Evolutionary conservation across 2,797 vertebrate species (phyloP).

Genomic region (Myotis myotis): DNA sequence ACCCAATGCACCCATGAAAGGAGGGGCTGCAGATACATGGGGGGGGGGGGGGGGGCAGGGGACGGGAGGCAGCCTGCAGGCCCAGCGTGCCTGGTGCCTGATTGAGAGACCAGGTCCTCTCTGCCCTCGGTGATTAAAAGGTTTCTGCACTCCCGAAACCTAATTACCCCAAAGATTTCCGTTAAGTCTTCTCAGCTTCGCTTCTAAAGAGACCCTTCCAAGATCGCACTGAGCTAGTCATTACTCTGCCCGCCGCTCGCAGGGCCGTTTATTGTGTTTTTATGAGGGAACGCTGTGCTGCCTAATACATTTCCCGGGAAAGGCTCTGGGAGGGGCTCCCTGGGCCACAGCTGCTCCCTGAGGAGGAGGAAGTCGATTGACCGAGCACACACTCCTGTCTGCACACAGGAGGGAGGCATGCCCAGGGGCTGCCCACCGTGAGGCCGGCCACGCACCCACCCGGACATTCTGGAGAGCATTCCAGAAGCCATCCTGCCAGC

Average conservation of each 20-base stretch:
- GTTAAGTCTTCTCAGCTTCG: conserved; percentile 60
- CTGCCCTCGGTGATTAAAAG: conserved; percentile 73
- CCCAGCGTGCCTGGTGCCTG: background rate
- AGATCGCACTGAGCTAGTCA: conserved; percentile 75
- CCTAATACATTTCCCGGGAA: conserved; percentile 77
- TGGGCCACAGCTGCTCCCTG: conserved; percentile 44
- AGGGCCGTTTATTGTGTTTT: conserved; percentile 81
- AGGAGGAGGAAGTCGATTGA: background rate
- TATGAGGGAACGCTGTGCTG: conserved; percentile 77
- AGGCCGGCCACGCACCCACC: background rate
- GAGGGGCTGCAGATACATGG: no score
- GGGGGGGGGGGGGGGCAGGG: no score
- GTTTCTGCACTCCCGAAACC: conserved; percentile 70
- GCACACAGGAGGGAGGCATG: fast-evolving
- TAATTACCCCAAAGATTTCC: conserved; percentile 82
- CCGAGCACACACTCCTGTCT: background rate
- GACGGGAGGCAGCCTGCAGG: fast-evolving
- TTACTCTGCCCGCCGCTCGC: conserved; percentile 71
- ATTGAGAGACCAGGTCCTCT: conserved; percentile 62
- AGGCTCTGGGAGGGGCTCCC: conserved; percentile 57
- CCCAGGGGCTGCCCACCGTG: background rate
- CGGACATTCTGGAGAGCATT: conserved; percentile 42
- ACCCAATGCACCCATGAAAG: fast-evolving
- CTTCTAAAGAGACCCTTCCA: conserved; percentile 74
- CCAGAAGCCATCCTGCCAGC: conserved; percentile 39